A percentile compares a stretch with the other conserved stretches of the same genome.
These are phyloP conservation scores for Thumatha senex DNA, from an alignment of 2,888 invertebrate species.

Conservation along the genomic window DNA sequence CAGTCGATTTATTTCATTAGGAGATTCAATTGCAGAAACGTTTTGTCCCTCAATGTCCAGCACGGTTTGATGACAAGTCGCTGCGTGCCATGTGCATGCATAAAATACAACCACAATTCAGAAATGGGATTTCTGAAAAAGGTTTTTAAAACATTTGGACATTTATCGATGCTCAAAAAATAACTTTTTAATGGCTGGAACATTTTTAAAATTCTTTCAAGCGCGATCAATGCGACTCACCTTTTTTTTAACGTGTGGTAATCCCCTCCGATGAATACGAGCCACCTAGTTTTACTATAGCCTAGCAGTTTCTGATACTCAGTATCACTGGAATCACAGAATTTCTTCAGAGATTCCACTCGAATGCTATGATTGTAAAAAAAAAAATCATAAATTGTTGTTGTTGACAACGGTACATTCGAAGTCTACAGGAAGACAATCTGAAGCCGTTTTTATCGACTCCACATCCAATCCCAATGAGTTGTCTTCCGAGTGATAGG, in stretches of 20 bases:
- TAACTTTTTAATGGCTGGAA: conserved; percentile 13
- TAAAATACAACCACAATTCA: conserved; percentile 6
- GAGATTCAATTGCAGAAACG: conserved; percentile 32
- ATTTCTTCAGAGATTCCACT: conserved; percentile 32
- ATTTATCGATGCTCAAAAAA: conserved; percentile 19
- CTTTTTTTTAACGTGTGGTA: too few relatives aligned
- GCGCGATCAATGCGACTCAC: conserved; percentile 23
- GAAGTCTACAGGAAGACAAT: too few relatives aligned
- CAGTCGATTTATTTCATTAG: conserved; percentile 36
- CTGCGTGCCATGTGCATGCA: background rate
- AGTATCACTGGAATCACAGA: conserved; percentile 35
- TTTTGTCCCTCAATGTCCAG: conserved; percentile 22
- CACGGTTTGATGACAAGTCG: background rate
- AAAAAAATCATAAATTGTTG: conserved; percentile 16
- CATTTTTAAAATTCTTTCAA: conserved; percentile 25
- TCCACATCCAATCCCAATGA: conserved; percentile 18
- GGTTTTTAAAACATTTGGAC: conserved; percentile 10
- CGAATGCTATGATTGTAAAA: conserved; percentile 6
- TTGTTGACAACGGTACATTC: conserved; percentile 34
- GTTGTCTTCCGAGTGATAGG: conserved; percentile 22
- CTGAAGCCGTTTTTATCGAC: too few relatives aligned
- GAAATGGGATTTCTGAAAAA: too few relatives aligned
- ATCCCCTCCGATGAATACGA: too few relatives aligned
- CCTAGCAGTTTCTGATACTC: conserved; percentile 13
- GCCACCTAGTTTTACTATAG: conserved; percentile 25